Evolutionary conservation across 2,113 vertebrate species (phyloP).

Genomic region (Proteles cristata): DNA sequence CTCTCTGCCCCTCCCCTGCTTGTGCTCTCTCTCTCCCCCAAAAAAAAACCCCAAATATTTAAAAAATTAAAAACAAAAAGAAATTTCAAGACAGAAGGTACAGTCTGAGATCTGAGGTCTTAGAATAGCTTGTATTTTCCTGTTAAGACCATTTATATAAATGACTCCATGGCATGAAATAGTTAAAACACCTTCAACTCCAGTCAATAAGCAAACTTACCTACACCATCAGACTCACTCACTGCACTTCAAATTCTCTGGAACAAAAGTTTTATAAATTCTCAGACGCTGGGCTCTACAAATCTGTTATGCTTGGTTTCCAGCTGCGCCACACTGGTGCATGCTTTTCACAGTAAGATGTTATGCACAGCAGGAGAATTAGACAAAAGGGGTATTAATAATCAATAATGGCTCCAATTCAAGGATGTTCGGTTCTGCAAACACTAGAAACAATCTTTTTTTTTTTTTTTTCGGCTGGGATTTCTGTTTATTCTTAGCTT

Average conservation of each 20-base stretch:
- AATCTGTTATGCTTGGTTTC: conserved; percentile 27
- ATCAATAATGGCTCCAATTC: conserved; percentile 67
- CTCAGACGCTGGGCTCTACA: conserved; percentile 13
- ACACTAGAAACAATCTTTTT: conserved; percentile 64
- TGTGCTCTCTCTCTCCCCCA: no score
- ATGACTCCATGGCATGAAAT: not conserved
- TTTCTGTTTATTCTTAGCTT: conserved; percentile 63
- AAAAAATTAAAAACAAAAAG: no score
- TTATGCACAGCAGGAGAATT: conserved; percentile 55
- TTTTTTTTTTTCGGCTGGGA: conserved; percentile 53
- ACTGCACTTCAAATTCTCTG: not conserved
- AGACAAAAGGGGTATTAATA: conserved; percentile 68
- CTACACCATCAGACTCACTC: not conserved
- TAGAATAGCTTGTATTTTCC: not conserved
- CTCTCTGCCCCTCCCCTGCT: no score
- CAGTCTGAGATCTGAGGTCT: not conserved
- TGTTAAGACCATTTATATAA: not conserved
- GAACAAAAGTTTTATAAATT: not conserved
- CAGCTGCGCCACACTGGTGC: conserved; percentile 40
- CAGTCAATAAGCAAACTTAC: not conserved
- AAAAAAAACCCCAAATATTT: no score
- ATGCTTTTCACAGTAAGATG: conserved; percentile 70
- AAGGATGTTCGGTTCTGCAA: conserved; percentile 48
- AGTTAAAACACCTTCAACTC: not conserved
- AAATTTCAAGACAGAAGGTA: not conserved